These are phyloP conservation scores for Callimorpha dominula DNA, from an alignment of 2,888 invertebrate genomes.

Conservation along the genomic window DNA sequence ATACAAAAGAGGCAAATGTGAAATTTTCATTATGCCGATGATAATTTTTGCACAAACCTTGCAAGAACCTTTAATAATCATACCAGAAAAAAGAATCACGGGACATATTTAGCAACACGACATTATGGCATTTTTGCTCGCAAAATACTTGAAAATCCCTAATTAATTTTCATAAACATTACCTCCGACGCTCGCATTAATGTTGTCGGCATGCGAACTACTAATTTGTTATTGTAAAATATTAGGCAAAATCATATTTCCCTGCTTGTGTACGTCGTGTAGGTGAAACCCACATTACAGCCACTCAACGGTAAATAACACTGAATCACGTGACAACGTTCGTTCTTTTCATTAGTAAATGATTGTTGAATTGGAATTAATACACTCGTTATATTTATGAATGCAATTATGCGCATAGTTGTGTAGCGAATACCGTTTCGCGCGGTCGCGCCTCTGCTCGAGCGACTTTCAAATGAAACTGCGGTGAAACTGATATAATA, in stretches of 20 bases:
- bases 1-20: slow-evolving; percentile 45
- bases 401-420: slow-evolving; percentile 80
- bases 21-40: slow-evolving; percentile 51
- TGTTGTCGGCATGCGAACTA: slow-evolving; percentile 44
- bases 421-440: slow-evolving; percentile 73
- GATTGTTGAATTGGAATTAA: slow-evolving; percentile 70
- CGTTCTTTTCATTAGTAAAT: slow-evolving; percentile 64
- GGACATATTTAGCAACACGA: slow-evolving; percentile 42
- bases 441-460: slow-evolving; percentile 68
- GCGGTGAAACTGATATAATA: slow-evolving; percentile 79
- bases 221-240: slow-evolving; percentile 50
- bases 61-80: slow-evolving; percentile 39
- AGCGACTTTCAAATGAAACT: slow-evolving; percentile 78
- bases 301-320: slow-evolving; percentile 48
- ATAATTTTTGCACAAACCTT: slow-evolving; percentile 31
- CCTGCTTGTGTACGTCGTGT: slow-evolving; percentile 31
- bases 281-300: slow-evolving; percentile 52
- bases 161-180: slow-evolving; percentile 45
- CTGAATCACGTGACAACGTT: slow-evolving; percentile 66
- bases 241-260: slow-evolving; percentile 39
- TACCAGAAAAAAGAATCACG: slow-evolving; percentile 41
- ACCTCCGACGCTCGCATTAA: slow-evolving; percentile 22
- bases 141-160: slow-evolving; percentile 44
- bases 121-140: slow-evolving; percentile 47
- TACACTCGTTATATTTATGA: slow-evolving; percentile 71